Evolutionary conservation across 2,888 invertebrate species (phyloP).

Genomic region (Dione vanillae): DNA sequence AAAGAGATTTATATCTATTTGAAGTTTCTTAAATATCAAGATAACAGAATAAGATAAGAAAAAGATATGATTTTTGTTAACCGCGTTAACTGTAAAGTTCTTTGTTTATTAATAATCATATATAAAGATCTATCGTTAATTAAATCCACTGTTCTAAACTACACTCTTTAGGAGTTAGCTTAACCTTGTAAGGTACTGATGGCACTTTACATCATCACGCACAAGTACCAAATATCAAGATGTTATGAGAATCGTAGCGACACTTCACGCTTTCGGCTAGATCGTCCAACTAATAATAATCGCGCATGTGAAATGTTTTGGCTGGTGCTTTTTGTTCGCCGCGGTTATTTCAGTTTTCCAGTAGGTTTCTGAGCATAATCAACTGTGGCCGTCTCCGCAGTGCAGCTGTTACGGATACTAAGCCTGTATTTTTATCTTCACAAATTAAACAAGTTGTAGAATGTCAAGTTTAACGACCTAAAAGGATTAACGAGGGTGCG

Average conservation of each 20-base stretch:
- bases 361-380: slow-evolving; percentile 82
- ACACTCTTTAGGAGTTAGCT: no score
- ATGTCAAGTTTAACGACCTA: slow-evolving; percentile 52
- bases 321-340: slow-evolving; percentile 84
- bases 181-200: neutral
- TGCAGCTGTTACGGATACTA: slow-evolving; percentile 56
- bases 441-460: slow-evolving; percentile 29
- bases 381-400: slow-evolving; percentile 76
- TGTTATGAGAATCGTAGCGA: slow-evolving; percentile 68
- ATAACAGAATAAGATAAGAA: no score
- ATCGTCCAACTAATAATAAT: slow-evolving; percentile 84
- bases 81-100: no score
- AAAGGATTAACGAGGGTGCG: slow-evolving; percentile 56
- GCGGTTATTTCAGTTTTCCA: slow-evolving; percentile 84
- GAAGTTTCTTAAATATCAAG: no score
- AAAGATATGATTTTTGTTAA: no score
- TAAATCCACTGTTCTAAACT: neutral
- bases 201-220: neutral
- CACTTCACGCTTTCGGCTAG: slow-evolving; percentile 82
- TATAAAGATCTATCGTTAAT: neutral
- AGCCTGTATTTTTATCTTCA: slow-evolving; percentile 33
- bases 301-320: slow-evolving; percentile 83
- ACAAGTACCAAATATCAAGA: slow-evolving; percentile 48
- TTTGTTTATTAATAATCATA: neutral
- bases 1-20: neutral